Percentiles rank a stretch among this genome's conserved stretches.
Conservation (phyloP, 2,113 vertebrate species). For the Silurus glanis region DNA sequence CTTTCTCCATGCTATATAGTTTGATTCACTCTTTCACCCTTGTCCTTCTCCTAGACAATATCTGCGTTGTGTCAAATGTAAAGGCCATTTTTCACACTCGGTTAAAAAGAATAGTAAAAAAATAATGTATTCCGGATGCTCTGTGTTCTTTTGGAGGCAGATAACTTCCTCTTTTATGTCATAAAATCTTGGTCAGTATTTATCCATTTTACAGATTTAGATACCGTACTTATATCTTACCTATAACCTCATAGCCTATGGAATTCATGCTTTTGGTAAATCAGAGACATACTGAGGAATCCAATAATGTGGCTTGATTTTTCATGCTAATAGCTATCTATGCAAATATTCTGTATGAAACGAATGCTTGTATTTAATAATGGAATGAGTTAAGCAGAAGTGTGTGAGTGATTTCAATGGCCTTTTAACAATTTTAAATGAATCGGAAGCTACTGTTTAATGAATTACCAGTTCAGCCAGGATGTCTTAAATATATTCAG, state of each 20-base stretch:
- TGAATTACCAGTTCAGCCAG: conserved; percentile 38
- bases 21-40: conserved; percentile 65
- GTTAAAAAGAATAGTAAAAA: conserved; percentile 49
- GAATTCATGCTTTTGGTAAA: background rate
- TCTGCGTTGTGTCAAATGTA: conserved; percentile 65
- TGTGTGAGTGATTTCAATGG: conserved; percentile 19
- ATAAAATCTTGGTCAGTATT: conserved; percentile 31
- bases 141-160: conserved; percentile 45
- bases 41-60: conserved; percentile 64
- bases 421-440: conserved; percentile 23
- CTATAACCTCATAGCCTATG: background rate
- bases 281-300: background rate
- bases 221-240: background rate
- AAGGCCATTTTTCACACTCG: conserved; percentile 62
- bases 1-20: conserved; percentile 49
- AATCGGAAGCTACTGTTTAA: conserved; percentile 28
- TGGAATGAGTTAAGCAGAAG: conserved; percentile 29
- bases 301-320: background rate
- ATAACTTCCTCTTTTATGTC: background rate
- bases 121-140: conserved; percentile 52
- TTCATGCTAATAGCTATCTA: conserved; percentile 19
- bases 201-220: background rate
- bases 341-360: conserved; percentile 35
- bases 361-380: conserved; percentile 3
- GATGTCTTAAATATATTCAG: conserved; percentile 40